These are phyloP conservation scores for Batillaria attramentaria DNA, from an alignment of 1,140 invertebrate genomes.

Conservation along the genomic window DNA sequence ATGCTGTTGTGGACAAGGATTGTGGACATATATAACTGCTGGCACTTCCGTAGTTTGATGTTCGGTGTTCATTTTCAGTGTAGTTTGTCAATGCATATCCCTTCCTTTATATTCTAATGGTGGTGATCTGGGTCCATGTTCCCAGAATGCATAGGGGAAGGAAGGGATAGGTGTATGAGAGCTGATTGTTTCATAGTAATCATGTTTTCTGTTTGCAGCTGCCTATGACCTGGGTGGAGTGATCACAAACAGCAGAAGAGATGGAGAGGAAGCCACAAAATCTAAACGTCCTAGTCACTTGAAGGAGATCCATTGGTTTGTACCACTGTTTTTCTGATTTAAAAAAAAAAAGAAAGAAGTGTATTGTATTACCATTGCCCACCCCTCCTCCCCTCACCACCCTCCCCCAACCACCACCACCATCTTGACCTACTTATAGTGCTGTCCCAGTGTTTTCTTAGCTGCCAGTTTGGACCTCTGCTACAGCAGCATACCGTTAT, in stretches of 20 bases:
- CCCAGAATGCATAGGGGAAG: too few relatives aligned
- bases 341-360: too few relatives aligned
- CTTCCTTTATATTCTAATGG: too few relatives aligned
- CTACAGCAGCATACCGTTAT: too few relatives aligned
- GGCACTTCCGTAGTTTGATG: too few relatives aligned
- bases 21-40: background rate
- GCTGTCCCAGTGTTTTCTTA: background rate
- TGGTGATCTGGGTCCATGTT: too few relatives aligned
- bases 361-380: too few relatives aligned
- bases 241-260: slow-evolving; percentile 87
- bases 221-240: slow-evolving; percentile 95
- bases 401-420: too few relatives aligned
- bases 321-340: too few relatives aligned
- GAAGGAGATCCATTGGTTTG: slow-evolving; percentile 85
- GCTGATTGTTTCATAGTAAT: background rate
- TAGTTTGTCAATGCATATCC: too few relatives aligned
- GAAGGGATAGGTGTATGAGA: background rate
- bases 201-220: slow-evolving; percentile 71
- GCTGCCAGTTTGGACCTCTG: too few relatives aligned
- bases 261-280: slow-evolving; percentile 76
- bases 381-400: too few relatives aligned
- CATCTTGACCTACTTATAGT: background rate
- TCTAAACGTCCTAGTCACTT: slow-evolving; percentile 77
- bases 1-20: background rate
- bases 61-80: background rate